Conservation (phyloP, 2,888 invertebrate species). For the Agrotis segetum region DNA sequence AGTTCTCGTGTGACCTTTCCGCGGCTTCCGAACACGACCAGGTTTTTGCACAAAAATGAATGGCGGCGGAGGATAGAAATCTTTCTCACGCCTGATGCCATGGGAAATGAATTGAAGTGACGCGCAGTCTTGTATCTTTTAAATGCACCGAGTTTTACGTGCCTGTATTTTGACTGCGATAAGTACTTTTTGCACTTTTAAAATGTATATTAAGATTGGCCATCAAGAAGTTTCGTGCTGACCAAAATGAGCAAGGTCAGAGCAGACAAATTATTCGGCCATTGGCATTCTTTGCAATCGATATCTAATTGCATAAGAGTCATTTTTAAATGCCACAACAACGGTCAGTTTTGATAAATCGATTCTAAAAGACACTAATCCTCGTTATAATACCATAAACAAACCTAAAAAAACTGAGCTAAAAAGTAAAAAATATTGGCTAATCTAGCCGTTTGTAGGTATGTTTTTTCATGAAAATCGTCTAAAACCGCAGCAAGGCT, state of each 20-base stretch:
- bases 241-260: conserved; percentile 8
- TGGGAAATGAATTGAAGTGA: conserved; percentile 81
- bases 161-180: conserved; percentile 39
- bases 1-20: conserved; percentile 87
- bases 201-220: conserved; percentile 13
- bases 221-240: background rate
- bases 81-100: conserved; percentile 86
- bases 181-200: conserved; percentile 25
- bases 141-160: conserved; percentile 42
- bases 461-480: conserved; percentile 70
- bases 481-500: conserved; percentile 75
- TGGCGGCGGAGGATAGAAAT: conserved; percentile 84
- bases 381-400: conserved; percentile 16
- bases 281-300: conserved; percentile 27
- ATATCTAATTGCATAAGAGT: conserved; percentile 20
- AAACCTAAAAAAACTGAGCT: background rate
- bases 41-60: conserved; percentile 86
- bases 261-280: conserved; percentile 13
- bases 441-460: conserved; percentile 30
- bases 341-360: conserved; percentile 14
- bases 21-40: conserved; percentile 78
- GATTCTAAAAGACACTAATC: conserved; percentile 14
- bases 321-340: conserved; percentile 28
- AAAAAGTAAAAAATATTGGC: conserved; percentile 26
- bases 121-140: conserved; percentile 61